phyloP scores from a whole-genome alignment of 2,113 vertebrate genomes.

The Neotoma lepida region DNA sequence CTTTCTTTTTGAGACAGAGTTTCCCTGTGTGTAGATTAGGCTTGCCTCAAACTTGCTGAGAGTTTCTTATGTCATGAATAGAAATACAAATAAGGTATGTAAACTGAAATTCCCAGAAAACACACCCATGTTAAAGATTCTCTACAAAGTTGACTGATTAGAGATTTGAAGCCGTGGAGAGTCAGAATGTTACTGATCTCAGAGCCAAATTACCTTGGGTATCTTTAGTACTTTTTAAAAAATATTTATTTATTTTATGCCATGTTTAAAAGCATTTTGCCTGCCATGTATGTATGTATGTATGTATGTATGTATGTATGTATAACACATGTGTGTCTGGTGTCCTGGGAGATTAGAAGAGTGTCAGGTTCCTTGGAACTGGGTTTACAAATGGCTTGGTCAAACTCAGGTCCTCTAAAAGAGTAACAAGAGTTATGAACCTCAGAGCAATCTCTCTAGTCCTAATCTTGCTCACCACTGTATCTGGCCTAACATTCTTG shows the following conservation, averaged over 20 bases:
- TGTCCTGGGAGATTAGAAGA: not conserved
- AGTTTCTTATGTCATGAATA: not conserved
- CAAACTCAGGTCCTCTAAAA: not conserved
- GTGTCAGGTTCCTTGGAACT: not conserved
- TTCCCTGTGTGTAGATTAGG: not conserved
- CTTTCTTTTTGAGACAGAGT: not conserved
- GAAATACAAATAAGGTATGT: not conserved
- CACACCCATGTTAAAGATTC: not conserved
- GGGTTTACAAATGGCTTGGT: not conserved
- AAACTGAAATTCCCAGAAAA: not conserved
- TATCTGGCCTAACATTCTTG: not conserved
- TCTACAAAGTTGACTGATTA: not conserved
- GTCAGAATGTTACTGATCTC: not conserved
- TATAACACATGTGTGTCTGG: not conserved
- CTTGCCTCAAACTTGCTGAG: not conserved
- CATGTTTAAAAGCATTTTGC: not conserved
- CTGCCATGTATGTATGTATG: not conserved
- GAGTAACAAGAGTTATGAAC: not conserved
- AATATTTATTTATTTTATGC: not conserved
- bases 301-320: not conserved
- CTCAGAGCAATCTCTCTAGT: too few species aligned
- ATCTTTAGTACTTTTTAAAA: not conserved
- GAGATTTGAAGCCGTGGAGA: not conserved
- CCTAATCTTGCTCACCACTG: not conserved
- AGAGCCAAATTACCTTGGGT: not conserved